These are phyloP conservation scores for Temnothorax longispinosus DNA, from an alignment of 1,140 invertebrate genomes.

Conservation along the genomic window DNA sequence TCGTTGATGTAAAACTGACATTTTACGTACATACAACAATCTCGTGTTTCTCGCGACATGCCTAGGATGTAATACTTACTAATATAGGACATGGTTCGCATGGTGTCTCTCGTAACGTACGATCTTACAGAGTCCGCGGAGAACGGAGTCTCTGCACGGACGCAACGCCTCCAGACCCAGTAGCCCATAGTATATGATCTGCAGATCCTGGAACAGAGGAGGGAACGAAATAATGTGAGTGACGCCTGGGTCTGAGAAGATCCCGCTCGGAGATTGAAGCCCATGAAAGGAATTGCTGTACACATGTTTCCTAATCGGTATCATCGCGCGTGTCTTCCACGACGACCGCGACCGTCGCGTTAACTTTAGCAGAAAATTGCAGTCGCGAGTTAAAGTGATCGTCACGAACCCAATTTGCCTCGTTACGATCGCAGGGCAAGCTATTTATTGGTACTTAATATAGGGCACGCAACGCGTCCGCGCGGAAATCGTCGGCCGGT, in stretches of 20 bases:
- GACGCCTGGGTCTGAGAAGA: background rate
- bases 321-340: background rate
- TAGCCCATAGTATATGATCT: constrained; percentile 92
- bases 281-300: background rate
- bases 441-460: constrained; percentile 44
- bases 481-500: background rate
- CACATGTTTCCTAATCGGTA: constrained; percentile 20
- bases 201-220: constrained; percentile 88
- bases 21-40: background rate
- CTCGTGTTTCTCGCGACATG: constrained; percentile 52
- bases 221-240: background rate
- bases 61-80: constrained; percentile 87
- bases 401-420: constrained; percentile 51
- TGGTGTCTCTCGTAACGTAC: constrained; percentile 91
- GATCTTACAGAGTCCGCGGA: constrained; percentile 90
- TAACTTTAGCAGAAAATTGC: constrained; percentile 35
- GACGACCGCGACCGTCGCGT: constrained; percentile 11
- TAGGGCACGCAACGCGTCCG: background rate
- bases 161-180: constrained; percentile 91
- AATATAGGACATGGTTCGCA: constrained; percentile 93
- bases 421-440: constrained; percentile 43
- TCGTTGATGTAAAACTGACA: background rate
- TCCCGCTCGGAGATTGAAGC: background rate
- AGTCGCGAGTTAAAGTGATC: constrained; percentile 63
- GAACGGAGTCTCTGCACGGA: constrained; percentile 89